Evolutionary conservation across 1,140 invertebrate species (phyloP), one percentile per base, ranked within the genome.

Genomic region (Callitettix versicolor): DNA sequence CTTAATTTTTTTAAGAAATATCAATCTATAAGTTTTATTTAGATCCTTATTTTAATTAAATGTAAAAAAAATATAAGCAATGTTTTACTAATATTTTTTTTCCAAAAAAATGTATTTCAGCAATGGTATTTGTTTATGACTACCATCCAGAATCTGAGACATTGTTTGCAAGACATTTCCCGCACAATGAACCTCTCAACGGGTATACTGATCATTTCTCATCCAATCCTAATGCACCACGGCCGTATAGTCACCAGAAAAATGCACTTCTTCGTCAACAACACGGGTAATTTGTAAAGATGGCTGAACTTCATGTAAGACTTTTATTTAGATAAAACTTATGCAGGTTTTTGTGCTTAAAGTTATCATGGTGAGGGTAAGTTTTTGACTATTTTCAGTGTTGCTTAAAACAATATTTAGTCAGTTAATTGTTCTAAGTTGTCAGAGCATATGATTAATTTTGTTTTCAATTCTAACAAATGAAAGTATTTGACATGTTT

Each of bases 51-150:
- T 43, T n/a, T 44, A 14, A 14, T 46, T 47, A 20, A 58, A 9
- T 9, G 17, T 12, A 9, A 43, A 43, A 43, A 44, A 21, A 44
- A 3, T 18, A 46, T 14, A 22, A 22, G 15, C 17, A 46, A 22
- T 49, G 1, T 49, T n/a, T 51, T 53, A 14, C 18, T 53, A 14
- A 36, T 9, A 9, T 36, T 9, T 11, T 36, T 36, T 11, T 36
- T 36, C 34, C n/a, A 11, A 36, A n/a, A n/a, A n/a, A 58, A n/a
- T n/a, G n/a, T n/a, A 64, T 79, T 76, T 33, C 70, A 95, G 92
- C 95, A 48, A 83, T 97, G 73, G 80, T 98, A 60, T 91, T 98
- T 74, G 91, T 96, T 46, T 97, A 96, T 71, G 93, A 97, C 68
- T 98, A 91, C 69, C 89, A 93, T 75, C 86, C 95, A 24, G 84